These are phyloP conservation scores for Psylliodes chrysocephalus DNA, from an alignment of 2,888 invertebrate species.

Conservation along the genomic window DNA sequence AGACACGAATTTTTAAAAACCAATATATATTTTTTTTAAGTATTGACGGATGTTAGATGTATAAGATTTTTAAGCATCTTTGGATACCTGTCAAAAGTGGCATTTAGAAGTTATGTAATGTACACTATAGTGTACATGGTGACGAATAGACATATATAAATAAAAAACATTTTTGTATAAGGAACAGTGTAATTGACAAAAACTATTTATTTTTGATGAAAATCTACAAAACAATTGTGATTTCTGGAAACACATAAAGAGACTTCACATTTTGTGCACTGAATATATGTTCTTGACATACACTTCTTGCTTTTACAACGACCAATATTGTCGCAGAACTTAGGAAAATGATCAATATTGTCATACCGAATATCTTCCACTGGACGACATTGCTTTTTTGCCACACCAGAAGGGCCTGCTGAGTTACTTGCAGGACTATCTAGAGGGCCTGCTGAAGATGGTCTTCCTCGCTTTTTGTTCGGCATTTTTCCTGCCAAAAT, in stretches of 20 bases:
- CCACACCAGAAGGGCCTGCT: neutral
- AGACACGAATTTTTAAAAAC: neutral
- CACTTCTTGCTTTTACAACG: neutral
- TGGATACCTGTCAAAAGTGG: neutral
- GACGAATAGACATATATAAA: neutral
- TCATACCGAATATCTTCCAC: neutral
- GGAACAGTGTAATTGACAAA: neutral
- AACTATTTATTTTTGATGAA: neutral
- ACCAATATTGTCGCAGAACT: neutral
- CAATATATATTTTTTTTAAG: neutral
- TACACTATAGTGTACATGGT: neutral
- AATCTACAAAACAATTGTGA: neutral
- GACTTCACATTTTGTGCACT: neutral
- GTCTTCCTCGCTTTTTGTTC: constrained; percentile 11
- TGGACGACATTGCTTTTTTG: neutral
- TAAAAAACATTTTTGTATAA: neutral
- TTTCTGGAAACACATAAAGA: neutral
- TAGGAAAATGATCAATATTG: neutral
- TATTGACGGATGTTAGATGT: neutral
- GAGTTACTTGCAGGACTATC: neutral
- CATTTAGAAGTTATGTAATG: neutral
- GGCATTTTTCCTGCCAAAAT: neutral
- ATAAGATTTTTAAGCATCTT: neutral
- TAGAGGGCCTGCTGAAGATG: neutral
- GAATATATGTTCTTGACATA: neutral